These are phyloP conservation scores for Tribolium castaneum DNA, from an alignment of 1,140 invertebrate species.

Conservation along the genomic window DNA sequence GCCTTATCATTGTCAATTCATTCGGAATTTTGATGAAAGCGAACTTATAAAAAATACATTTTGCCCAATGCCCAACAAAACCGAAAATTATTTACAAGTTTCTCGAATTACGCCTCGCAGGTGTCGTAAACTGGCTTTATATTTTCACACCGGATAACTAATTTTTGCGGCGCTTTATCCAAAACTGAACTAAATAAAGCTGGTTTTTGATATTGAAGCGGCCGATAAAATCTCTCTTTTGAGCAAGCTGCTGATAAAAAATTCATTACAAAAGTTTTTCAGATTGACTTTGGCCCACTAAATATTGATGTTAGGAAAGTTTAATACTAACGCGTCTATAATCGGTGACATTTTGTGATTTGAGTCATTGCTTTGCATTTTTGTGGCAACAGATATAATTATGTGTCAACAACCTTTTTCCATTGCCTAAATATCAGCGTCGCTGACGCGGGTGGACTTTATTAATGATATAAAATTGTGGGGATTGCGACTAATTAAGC, in stretches of 20 bases:
- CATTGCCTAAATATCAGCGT: slow-evolving; percentile 31
- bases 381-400: slow-evolving; percentile 35
- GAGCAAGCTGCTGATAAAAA: slow-evolving; percentile 20
- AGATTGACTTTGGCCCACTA: slow-evolving; percentile 14
- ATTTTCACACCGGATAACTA: not conserved
- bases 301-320: slow-evolving; percentile 23
- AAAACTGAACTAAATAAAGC: not conserved
- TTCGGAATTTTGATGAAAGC: not conserved
- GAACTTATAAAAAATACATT: slow-evolving; percentile 1
- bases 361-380: slow-evolving; percentile 9
- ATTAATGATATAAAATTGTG: slow-evolving; percentile 18
- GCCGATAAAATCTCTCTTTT: slow-evolving; percentile 9
- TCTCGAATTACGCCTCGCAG: not conserved
- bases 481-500: not conserved
- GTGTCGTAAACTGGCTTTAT: slow-evolving; percentile 19
- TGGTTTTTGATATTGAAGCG: not conserved
- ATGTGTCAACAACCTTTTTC: slow-evolving; percentile 38
- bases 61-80: not conserved
- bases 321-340: not conserved
- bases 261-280: slow-evolving; percentile 29
- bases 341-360: not conserved
- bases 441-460: not conserved
- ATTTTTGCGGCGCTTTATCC: not conserved
- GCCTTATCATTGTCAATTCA: not conserved
- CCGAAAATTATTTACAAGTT: not conserved